A percentile compares a stretch with the other conserved stretches of the same genome.
phyloP scores from a whole-genome alignment of 2,113 vertebrate genomes.

The Tenrec ecaudatus region DNA sequence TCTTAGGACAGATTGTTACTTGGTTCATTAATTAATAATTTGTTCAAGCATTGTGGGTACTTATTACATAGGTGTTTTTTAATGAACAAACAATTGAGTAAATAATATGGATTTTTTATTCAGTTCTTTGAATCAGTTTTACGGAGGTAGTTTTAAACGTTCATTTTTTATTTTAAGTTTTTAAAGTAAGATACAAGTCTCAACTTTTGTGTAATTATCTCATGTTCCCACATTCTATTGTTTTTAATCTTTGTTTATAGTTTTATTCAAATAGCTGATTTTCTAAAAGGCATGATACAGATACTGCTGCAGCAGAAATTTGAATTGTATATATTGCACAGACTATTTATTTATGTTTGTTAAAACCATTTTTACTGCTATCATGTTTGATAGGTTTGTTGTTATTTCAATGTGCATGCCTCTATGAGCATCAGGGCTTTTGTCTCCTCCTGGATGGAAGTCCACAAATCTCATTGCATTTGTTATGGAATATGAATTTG shows the following conservation, averaged over 20 bases:
- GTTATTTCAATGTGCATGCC: neutral
- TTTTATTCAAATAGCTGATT: neutral
- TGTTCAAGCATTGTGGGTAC: neutral
- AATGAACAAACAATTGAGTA: neutral
- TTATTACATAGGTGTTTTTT: neutral
- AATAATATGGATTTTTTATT: neutral
- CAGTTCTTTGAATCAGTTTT: neutral
- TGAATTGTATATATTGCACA: neutral
- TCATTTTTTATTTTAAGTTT: neutral
- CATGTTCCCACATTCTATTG: neutral
- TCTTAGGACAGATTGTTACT: neutral
- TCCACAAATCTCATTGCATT: constrained; percentile 73
- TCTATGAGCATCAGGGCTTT: constrained; percentile 22
- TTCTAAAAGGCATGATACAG: neutral
- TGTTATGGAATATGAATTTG: constrained; percentile 82
- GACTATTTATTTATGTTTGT: neutral
- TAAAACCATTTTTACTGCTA: neutral
- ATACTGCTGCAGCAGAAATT: neutral
- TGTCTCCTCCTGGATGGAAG: neutral
- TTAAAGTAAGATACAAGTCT: neutral
- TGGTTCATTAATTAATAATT: neutral
- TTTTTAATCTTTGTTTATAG: neutral
- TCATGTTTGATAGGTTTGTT: neutral
- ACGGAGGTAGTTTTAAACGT: neutral
- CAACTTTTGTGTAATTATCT: neutral